A percentile compares a stretch with the other conserved stretches of the same genome.
phyloP scores from a whole-genome alignment of 35 echinoderm and acorn worm genomes.

The Holothuria glaberrima region DNA sequence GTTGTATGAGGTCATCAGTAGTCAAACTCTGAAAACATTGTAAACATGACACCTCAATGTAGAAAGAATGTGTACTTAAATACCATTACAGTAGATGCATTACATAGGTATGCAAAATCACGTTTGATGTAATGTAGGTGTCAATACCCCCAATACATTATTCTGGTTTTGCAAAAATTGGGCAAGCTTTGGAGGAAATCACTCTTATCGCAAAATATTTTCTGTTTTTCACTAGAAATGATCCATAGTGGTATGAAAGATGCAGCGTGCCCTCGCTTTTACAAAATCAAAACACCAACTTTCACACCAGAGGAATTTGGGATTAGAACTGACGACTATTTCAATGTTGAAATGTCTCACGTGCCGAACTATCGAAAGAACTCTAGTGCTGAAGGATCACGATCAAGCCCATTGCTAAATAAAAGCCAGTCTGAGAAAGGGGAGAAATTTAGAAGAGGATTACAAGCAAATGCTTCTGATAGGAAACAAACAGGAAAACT shows the following conservation, averaged over 20 bases:
- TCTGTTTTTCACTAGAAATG: conserved; percentile 63
- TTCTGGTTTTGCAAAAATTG: too few species aligned
- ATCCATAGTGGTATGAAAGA: conserved; percentile 78
- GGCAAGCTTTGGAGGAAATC: too few species aligned
- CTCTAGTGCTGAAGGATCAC: neutral
- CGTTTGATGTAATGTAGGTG: too few species aligned
- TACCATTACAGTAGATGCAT: too few species aligned
- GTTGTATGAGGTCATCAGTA: too few species aligned
- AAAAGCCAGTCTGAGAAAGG: too few species aligned
- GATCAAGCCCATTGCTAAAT: neutral
- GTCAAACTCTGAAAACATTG: too few species aligned
- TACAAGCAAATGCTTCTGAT: neutral
- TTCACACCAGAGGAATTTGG: conserved; percentile 84
- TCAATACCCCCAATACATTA: too few species aligned
- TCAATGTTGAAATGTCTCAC: conserved; percentile 75
- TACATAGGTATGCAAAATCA: too few species aligned
- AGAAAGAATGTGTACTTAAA: too few species aligned
- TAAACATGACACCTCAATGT: too few species aligned
- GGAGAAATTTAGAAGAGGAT: neutral
- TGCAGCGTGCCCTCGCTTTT: conserved; percentile 73
- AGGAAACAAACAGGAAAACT: neutral
- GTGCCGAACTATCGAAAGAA: conserved; percentile 78
- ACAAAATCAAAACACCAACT: conserved; percentile 59
- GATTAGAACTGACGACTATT: conserved; percentile 88
- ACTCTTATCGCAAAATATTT: too few species aligned